Conservation (phyloP, 2,888 invertebrate genomes). For the Pollenia amentaria region DNA sequence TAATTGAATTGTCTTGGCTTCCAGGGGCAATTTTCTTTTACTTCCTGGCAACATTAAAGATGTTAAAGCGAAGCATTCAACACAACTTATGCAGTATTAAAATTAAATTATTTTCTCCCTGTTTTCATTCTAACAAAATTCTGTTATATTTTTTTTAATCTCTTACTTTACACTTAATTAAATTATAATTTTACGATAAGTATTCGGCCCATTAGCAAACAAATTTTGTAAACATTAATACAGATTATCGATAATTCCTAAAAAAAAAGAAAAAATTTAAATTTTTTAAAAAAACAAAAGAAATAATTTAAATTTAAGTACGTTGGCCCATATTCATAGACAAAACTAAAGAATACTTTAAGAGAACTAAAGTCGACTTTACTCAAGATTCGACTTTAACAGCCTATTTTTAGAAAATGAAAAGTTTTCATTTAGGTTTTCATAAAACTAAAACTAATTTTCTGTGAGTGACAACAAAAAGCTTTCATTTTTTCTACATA, state of each 20-base stretch:
- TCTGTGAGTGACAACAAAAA: no score
- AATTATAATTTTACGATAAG: slow-evolving; percentile 48
- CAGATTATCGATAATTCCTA: slow-evolving; percentile 51
- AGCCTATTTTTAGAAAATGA: no score
- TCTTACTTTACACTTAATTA: slow-evolving; percentile 38
- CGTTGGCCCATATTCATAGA: no score
- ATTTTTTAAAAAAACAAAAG: neutral
- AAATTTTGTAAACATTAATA: slow-evolving; percentile 48
- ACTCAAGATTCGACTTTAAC: no score
- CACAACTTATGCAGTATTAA: neutral
- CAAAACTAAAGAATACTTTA: no score
- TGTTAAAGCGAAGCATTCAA: neutral
- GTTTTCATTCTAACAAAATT: slow-evolving; percentile 8
- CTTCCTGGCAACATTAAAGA: no score
- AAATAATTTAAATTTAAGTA: neutral
- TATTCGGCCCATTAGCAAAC: slow-evolving; percentile 53
- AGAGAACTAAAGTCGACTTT: no score
- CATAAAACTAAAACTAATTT: no score
- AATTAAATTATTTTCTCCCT: slow-evolving; percentile 9
- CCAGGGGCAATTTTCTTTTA: no score
- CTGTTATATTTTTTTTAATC: slow-evolving; percentile 11
- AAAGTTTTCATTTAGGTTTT: no score
- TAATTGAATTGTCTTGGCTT: no score
- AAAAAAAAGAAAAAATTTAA: neutral
- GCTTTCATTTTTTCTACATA: no score